A percentile compares a stretch with the other conserved stretches of the same genome.
phyloP scores from a whole-genome alignment of 2,888 invertebrate species.

The Chromoteleia sp. region DNA sequence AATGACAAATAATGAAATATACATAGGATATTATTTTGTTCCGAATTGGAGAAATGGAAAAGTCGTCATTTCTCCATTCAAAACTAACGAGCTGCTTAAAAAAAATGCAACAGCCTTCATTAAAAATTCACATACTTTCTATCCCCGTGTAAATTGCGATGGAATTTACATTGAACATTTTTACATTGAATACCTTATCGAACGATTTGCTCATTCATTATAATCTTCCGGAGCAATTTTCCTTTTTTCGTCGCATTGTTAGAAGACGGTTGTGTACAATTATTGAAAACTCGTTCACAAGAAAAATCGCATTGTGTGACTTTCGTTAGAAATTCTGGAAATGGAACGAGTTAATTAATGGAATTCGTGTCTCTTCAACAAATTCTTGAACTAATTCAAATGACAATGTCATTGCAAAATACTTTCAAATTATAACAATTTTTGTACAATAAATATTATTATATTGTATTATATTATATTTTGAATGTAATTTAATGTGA shows the following conservation, averaged over 20 bases:
- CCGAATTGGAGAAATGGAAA: neutral
- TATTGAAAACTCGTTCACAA: conserved; percentile 37
- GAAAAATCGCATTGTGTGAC: conserved; percentile 22
- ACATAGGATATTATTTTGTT: neutral
- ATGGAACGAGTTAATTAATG: conserved; percentile 26
- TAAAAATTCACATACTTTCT: conserved; percentile 14
- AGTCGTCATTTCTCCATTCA: neutral
- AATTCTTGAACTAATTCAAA: conserved; percentile 3
- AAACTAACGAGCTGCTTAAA: conserved; percentile 16
- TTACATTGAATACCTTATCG: conserved; percentile 36
- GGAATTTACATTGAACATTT: conserved; percentile 39
- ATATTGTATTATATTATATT: too few species aligned
- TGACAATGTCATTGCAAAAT: neutral
- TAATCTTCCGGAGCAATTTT: conserved; percentile 15
- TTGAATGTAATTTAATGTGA: too few species aligned
- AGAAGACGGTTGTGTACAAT: conserved; percentile 28
- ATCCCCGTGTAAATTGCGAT: neutral
- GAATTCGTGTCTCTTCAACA: conserved; percentile 15
- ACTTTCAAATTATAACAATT: too few species aligned
- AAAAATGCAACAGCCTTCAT: conserved; percentile 12
- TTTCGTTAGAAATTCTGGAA: neutral
- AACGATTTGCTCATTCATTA: conserved; percentile 38
- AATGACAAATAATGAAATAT: neutral
- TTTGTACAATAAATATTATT: too few species aligned
- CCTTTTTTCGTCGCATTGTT: conserved; percentile 10